A percentile compares a stretch with the other conserved stretches of the same genome.
Evolutionary conservation across 2,797 vertebrate species (phyloP).

Genomic region (Rhyacichthys aspro): DNA sequence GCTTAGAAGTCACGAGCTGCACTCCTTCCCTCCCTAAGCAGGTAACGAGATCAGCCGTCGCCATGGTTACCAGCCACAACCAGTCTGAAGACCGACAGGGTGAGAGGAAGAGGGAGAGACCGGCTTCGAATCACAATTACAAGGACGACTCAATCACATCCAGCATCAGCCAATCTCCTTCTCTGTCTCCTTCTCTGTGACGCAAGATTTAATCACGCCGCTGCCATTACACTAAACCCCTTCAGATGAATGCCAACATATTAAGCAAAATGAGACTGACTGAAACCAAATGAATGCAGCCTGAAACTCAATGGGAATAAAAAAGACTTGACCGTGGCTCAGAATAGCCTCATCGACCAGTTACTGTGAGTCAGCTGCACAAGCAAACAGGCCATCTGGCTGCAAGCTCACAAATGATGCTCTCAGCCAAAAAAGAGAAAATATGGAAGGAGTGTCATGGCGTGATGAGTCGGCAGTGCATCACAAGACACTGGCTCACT

Average conservation of each 20-base stretch:
- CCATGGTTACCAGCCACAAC: slow-evolving; percentile 73
- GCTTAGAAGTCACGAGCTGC: slow-evolving; percentile 66
- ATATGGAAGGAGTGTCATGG: slow-evolving; percentile 43
- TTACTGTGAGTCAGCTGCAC: slow-evolving; percentile 66
- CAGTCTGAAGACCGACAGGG: slow-evolving; percentile 45
- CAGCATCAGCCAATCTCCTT: slow-evolving; percentile 51
- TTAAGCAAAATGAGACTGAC: no score
- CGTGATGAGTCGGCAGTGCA: slow-evolving; percentile 35
- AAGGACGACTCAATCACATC: slow-evolving; percentile 70
- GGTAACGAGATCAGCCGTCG: slow-evolving; percentile 71
- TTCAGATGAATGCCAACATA: no score
- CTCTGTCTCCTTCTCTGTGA: slow-evolving; percentile 37
- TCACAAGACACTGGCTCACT: slow-evolving; percentile 30
- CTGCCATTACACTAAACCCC: slow-evolving; percentile 41
- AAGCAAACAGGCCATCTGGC: slow-evolving; percentile 57
- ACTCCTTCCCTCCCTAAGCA: slow-evolving; percentile 45
- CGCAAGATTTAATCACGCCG: slow-evolving; percentile 55
- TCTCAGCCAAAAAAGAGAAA: slow-evolving; percentile 42
- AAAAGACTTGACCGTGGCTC: slow-evolving; percentile 41
- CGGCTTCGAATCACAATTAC: slow-evolving; percentile 37
- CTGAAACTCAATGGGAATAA: no score
- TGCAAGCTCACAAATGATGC: slow-evolving; percentile 39
- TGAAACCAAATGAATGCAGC: no score
- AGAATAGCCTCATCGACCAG: slow-evolving; percentile 43
- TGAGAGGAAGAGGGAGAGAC: slow-evolving; percentile 7